phyloP scores from a whole-genome alignment of 2,797 vertebrate species.

The Alca torda region DNA sequence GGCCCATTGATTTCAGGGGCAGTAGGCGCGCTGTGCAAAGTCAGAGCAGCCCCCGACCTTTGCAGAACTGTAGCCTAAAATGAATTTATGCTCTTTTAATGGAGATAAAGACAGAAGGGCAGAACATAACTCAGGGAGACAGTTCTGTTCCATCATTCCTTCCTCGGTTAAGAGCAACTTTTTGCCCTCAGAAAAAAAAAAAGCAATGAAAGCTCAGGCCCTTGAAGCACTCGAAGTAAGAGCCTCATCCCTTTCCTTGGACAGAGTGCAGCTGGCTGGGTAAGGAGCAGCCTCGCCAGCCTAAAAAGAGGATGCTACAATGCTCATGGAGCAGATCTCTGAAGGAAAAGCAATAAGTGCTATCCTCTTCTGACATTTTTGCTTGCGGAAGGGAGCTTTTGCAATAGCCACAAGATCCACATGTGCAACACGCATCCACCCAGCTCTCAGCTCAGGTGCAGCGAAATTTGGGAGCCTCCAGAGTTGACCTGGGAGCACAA shows the following conservation, averaged over 20 bases:
- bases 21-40: neutral
- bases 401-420: rapidly evolving
- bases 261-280: constrained; percentile 23
- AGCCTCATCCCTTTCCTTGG: constrained; percentile 28
- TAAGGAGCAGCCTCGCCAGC: neutral
- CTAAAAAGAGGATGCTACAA: neutral
- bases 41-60: constrained; percentile 12
- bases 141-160: neutral
- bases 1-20: neutral
- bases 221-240: constrained; percentile 20
- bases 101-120: constrained; percentile 27
- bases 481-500: rapidly evolving
- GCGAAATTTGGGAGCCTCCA: neutral
- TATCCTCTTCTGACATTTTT: neutral
- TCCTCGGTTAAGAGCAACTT: neutral
- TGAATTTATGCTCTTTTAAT: constrained; percentile 51
- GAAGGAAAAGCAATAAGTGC: rapidly evolving
- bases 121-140: constrained; percentile 55
- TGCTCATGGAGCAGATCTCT: neutral
- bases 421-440: rapidly evolving
- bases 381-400: neutral
- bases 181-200: neutral
- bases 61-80: constrained; percentile 1
- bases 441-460: rapidly evolving
- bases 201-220: neutral